These are phyloP conservation scores for Spisula subtruncata DNA, from an alignment of 2,888 invertebrate genomes.

Conservation along the genomic window DNA sequence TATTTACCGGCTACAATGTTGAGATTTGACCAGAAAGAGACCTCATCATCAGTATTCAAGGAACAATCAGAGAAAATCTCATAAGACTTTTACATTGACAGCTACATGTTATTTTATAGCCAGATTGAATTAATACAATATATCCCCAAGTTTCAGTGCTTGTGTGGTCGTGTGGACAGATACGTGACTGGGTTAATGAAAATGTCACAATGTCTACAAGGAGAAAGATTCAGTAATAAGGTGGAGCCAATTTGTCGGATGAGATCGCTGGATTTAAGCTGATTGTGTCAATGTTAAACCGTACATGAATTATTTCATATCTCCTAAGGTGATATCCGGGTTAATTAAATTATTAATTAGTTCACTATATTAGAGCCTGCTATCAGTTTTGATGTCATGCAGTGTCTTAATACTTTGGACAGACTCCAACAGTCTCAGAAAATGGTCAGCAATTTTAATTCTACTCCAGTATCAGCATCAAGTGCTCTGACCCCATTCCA, in stretches of 20 bases:
- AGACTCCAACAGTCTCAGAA: too few relatives aligned
- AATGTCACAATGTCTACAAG: slow-evolving; percentile 22
- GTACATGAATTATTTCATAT: neutral
- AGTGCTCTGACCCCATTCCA: too few relatives aligned
- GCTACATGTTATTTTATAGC: slow-evolving; percentile 27
- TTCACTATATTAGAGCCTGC: too few relatives aligned
- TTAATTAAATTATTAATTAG: neutral
- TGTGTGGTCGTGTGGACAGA: neutral
- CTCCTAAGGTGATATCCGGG: neutral
- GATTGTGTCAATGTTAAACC: neutral
- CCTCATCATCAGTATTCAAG: slow-evolving; percentile 21
- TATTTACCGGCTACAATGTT: neutral
- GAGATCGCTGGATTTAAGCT: neutral
- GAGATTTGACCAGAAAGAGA: neutral
- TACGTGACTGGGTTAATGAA: slow-evolving; percentile 41
- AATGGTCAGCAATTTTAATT: too few relatives aligned
- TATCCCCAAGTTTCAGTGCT: neutral
- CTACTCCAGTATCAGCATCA: too few relatives aligned
- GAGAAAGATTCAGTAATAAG: neutral
- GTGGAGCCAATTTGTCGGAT: neutral
- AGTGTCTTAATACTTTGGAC: too few relatives aligned
- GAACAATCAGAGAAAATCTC: neutral
- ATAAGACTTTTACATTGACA: slow-evolving; percentile 7
- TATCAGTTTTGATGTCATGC: too few relatives aligned
- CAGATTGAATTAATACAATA: slow-evolving; percentile 32